Evolutionary conservation across 2,888 invertebrate genomes (phyloP), one percentile per base, ranked within the genome.

Genomic region (Harpalus rufipes): DNA sequence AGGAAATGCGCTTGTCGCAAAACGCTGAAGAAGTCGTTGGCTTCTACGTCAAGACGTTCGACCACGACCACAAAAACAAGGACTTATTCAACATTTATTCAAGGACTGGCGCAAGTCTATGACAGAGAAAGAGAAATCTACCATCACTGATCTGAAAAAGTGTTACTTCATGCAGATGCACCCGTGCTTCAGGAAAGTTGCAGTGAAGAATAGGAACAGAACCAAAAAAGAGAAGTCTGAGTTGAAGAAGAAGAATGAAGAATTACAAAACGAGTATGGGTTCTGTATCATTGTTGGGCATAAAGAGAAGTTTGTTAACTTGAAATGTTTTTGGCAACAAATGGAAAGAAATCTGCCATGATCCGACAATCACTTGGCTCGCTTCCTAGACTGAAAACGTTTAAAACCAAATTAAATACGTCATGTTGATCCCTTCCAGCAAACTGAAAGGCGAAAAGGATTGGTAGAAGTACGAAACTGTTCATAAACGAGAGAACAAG

Each of bases 341-440:
- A 88, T 99, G 99, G 99, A 98, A 97, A 90, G 98, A 99, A 92
- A 96, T 97, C 0, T 93, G 97, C 79, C 97, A 99, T 90, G 99
- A 99, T 90, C 96, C 97, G 88, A 94, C 95, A 0, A 99, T 98
- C 0, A 98, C 99, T 5, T 99, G 99, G 99, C 92, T 99, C 84
- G 99, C 98, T 0, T 98, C 98, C 59, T 99, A 99, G 99, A 97
- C 96, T 0, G 99, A 99, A 92, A 99, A 99, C 92, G 97, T 99
- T 0, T 97, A 97, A 91, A 96, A 96, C 6, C 96, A 96, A 90
- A 97, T 96, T 1, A 99, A 99, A 91, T 99, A 99, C 92, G 97
- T 99, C 18, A 99, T 99, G 99, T 93, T 99, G 89, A 99, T 99
- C 93, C 98, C 99, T 25, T 97, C 98, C 87, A 99, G 99, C 32